Conservation (phyloP, 2,113 vertebrate species). For the Ammodytes dubius region DNA sequence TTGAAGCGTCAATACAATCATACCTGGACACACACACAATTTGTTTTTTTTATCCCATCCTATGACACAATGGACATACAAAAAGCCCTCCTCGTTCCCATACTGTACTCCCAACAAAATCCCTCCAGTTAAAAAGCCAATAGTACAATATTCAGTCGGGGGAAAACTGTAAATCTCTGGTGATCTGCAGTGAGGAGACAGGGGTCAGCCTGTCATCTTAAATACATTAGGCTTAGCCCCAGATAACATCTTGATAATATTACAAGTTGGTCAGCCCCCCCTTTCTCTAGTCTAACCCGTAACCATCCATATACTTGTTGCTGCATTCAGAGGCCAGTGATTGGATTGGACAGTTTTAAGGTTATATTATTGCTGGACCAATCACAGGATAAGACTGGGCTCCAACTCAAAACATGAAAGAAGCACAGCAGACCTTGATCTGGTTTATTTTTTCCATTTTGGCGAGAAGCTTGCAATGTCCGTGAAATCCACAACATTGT, state of each 20-base stretch:
- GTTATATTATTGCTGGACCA: constrained; percentile 2
- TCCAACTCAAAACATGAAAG: constrained; percentile 43
- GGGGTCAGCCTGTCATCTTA: constrained; percentile 68
- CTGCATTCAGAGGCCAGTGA: constrained; percentile 13
- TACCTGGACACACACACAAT: constrained; percentile 1
- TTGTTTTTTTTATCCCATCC: neutral
- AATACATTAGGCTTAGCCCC: constrained; percentile 64
- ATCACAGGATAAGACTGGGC: constrained; percentile 20
- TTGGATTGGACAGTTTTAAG: constrained; percentile 38
- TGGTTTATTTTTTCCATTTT: neutral
- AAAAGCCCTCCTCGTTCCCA: constrained; percentile 33
- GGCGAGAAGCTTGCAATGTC: neutral
- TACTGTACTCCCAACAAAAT: constrained; percentile 38
- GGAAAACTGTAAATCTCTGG: constrained; percentile 66
- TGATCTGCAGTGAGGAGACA: constrained; percentile 54
- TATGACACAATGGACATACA: neutral
- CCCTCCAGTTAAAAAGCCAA: constrained; percentile 21
- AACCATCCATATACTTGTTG: constrained; percentile 31
- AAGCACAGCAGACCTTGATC: neutral
- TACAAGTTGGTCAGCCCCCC: constrained; percentile 34
- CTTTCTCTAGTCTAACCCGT: constrained; percentile 18
- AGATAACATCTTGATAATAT: constrained; percentile 72
- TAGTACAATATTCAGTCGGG: constrained; percentile 39
- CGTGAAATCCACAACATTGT: neutral
- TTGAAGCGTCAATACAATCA: constrained; percentile 11